Evolutionary conservation across 1,140 invertebrate species (phyloP).

Genomic region (Brachionus calyciflorus): DNA sequence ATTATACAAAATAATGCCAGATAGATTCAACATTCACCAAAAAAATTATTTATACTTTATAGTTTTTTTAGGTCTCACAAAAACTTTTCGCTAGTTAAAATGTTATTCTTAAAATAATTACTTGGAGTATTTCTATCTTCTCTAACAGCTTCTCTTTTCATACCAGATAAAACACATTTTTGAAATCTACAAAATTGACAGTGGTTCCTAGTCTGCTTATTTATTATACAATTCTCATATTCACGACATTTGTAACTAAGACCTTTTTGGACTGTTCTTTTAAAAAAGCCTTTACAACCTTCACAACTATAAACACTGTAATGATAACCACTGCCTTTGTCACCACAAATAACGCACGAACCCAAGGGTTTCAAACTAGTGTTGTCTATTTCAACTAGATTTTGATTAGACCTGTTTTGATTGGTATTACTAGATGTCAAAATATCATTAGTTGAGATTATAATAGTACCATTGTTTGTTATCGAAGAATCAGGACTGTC

Average conservation of each 20-base stretch:
- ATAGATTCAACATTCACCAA: too few relatives aligned
- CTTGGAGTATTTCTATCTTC: conserved; percentile 54
- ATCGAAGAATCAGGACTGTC: background rate
- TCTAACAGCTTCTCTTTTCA: conserved; percentile 54
- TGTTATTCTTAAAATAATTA: conserved; percentile 57
- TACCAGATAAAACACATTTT: conserved; percentile 55
- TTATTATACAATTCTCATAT: conserved; percentile 58
- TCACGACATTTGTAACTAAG: conserved; percentile 61
- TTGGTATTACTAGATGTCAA: background rate
- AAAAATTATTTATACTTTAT: background rate
- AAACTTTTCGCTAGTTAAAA: too few relatives aligned
- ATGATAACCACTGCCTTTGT: conserved; percentile 94
- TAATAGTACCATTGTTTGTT: background rate
- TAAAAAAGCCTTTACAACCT: conserved; percentile 77
- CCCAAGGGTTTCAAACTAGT: conserved; percentile 19
- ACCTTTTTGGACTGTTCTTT: conserved; percentile 59
- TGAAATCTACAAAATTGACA: conserved; percentile 61
- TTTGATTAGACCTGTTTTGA: background rate
- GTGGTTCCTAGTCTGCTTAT: conserved; percentile 58
- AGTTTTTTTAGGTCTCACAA: background rate
- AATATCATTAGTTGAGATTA: background rate
- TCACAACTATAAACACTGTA: conserved; percentile 96
- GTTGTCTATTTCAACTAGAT: conserved; percentile 9
- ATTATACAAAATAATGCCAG: too few relatives aligned
- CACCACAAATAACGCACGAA: conserved; percentile 88